Base-by-base conservation (phyloP, 2,113 vertebrate species). In the Peromyscus californicus region DNA sequence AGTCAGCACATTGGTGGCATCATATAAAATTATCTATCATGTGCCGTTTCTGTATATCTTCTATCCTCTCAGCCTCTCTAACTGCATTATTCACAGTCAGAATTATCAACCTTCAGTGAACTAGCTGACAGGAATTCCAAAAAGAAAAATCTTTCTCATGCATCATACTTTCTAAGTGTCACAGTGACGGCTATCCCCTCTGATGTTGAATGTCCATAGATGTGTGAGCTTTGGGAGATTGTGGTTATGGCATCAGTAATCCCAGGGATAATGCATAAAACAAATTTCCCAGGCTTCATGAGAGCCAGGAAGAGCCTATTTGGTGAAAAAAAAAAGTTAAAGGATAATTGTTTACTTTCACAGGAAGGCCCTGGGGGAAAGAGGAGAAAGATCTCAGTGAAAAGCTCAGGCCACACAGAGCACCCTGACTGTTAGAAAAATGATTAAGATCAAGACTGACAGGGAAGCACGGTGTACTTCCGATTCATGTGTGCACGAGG, bases 401-500 rank as follows among this genome's bases (percentile, higher is more conserved):
- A 70, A 42, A 33, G 78, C 57, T 36, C 3, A 21, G 67, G 45
- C 65, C 39, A 9, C 7, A 42, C 29, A 69, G 78, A 91, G n/a
- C 4, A 5, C 70, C 88, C 48, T 39, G 31, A 63, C 69, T 51
- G 78, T 74, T 86, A 94, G 94, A 90, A 57, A n/a, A 1, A 31
- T 96, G 96, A 96, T 80, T 94, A 82, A 97, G 86, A 97, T 70
- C 61, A 19, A 91, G 76, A 87, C 67, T 76, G 29, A 1, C 22
- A 42, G 75, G 87, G 86, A 90, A 93, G 74, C 51, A 33, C 0
- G 15, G 19, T 29, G 0, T 19, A 90, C 96, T 98, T 98, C 98
- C 96, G 22, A 69, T 96, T 42, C 95, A 0, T 97, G 95, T 97
- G 92, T 96, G 94, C 78, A 4, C 79, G 94, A 78, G 97, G 96